Percentiles rank a stretch among this genome's conserved stretches.
Evolutionary conservation across 2,888 invertebrate genomes (phyloP).

Genomic region (Colletes collaris): DNA sequence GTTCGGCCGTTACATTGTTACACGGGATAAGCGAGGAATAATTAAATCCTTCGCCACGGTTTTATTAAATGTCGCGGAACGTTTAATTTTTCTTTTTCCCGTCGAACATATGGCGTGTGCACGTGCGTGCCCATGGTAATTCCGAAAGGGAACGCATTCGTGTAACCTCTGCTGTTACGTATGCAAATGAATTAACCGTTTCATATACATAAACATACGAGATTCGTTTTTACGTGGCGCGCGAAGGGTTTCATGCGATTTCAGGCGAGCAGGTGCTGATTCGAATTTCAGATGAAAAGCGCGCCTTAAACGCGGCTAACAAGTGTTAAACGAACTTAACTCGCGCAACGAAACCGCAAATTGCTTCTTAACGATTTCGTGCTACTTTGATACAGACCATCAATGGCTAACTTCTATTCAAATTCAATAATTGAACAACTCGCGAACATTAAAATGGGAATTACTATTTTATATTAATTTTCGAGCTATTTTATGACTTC

Average conservation of each 20-base stretch:
- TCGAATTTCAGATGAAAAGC: slow-evolving; percentile 40
- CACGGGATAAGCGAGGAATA: slow-evolving; percentile 15
- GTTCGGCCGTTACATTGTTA: slow-evolving; percentile 13
- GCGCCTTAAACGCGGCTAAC: slow-evolving; percentile 26
- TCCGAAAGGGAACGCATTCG: slow-evolving; percentile 20
- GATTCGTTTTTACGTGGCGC: slow-evolving; percentile 9
- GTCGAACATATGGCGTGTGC: slow-evolving; percentile 34
- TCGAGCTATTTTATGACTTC: no score
- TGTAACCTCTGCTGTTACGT: slow-evolving; percentile 43
- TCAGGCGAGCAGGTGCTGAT: slow-evolving; percentile 24
- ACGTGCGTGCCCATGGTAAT: slow-evolving; percentile 29
- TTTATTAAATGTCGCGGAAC: slow-evolving; percentile 25
- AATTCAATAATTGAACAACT: no score
- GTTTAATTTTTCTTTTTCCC: slow-evolving; percentile 34
- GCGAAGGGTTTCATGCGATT: slow-evolving; percentile 8
- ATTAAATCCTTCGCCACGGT: slow-evolving; percentile 41
- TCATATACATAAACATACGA: slow-evolving; percentile 36
- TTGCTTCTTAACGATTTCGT: no score
- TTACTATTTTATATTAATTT: no score
- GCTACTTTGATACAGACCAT: no score
- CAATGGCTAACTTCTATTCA: no score
- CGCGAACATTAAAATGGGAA: no score
- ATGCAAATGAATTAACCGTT: slow-evolving; percentile 43
- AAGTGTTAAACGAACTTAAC: slow-evolving; percentile 6
- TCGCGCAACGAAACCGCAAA: no score